phyloP scores from a whole-genome alignment of 1,140 invertebrate species.

The Drosophila grimshawi region DNA sequence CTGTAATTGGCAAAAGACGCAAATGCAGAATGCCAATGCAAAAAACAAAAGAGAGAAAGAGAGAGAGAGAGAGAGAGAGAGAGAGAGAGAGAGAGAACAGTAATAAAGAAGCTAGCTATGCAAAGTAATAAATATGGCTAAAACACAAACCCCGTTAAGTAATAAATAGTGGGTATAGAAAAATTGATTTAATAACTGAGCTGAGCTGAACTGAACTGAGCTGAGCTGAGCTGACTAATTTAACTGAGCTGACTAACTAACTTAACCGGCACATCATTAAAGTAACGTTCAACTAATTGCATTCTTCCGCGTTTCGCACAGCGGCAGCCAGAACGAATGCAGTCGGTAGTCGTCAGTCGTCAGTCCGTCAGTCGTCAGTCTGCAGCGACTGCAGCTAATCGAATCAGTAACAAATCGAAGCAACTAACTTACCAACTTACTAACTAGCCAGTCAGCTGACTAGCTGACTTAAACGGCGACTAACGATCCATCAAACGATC shows the following conservation, averaged over 20 bases:
- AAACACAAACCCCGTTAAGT: constrained; percentile 56
- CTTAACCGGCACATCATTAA: constrained; percentile 58
- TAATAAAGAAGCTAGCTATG: constrained; percentile 41
- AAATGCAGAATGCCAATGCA: constrained; percentile 23
- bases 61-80: background rate
- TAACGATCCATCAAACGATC: constrained; percentile 54
- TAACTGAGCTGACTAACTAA: constrained; percentile 47
- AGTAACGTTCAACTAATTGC: constrained; percentile 59
- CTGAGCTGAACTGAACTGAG: background rate
- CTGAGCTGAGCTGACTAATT: too few species aligned
- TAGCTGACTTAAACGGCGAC: constrained; percentile 3
- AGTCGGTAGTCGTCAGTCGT: too few species aligned
- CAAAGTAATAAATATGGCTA: constrained; percentile 70
- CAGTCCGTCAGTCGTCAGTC: too few species aligned
- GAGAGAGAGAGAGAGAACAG: background rate
- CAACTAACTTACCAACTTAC: constrained; percentile 5
- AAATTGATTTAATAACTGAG: constrained; percentile 80
- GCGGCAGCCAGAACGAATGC: constrained; percentile 24
- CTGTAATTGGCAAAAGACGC: constrained; percentile 67
- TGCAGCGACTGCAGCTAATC: constrained; percentile 9
- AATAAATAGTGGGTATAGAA: constrained; percentile 63
- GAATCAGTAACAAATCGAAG: constrained; percentile 25
- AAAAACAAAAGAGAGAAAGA: background rate
- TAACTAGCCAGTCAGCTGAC: constrained; percentile 21
- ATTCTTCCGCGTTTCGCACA: constrained; percentile 66